These are phyloP conservation scores for Saxicola maurus DNA, from an alignment of 2,797 vertebrate species.

Conservation along the genomic window DNA sequence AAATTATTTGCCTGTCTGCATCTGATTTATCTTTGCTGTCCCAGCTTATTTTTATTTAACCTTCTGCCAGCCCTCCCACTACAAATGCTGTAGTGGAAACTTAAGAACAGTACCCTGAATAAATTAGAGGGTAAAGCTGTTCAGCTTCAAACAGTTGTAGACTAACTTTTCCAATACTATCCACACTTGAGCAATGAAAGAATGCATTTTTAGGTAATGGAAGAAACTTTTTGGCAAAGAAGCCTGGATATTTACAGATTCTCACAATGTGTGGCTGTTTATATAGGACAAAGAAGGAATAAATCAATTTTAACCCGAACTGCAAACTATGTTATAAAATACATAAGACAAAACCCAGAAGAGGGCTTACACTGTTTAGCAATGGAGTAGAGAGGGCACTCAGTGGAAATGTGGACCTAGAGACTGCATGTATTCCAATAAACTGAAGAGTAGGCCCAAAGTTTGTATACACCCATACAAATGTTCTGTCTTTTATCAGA, in stretches of 20 bases:
- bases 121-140: neutral
- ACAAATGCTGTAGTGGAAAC: neutral
- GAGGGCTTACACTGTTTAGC: neutral
- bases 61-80: neutral
- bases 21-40: constrained; percentile 7
- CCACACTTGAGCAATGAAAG: neutral
- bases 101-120: neutral
- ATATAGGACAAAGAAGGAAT: neutral
- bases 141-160: neutral
- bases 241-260: neutral
- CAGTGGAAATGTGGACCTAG: neutral
- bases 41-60: neutral
- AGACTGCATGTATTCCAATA: neutral
- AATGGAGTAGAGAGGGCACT: neutral
- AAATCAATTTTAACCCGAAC: neutral
- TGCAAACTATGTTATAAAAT: neutral
- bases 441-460: neutral
- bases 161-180: neutral
- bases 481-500: neutral
- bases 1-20: neutral
- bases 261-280: neutral
- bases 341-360: neutral
- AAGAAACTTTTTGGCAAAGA: neutral
- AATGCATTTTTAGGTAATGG: neutral
- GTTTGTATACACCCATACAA: rapidly evolving